Evolutionary conservation across 2,797 vertebrate species (phyloP).

Genomic region (Scolopax rusticola): DNA sequence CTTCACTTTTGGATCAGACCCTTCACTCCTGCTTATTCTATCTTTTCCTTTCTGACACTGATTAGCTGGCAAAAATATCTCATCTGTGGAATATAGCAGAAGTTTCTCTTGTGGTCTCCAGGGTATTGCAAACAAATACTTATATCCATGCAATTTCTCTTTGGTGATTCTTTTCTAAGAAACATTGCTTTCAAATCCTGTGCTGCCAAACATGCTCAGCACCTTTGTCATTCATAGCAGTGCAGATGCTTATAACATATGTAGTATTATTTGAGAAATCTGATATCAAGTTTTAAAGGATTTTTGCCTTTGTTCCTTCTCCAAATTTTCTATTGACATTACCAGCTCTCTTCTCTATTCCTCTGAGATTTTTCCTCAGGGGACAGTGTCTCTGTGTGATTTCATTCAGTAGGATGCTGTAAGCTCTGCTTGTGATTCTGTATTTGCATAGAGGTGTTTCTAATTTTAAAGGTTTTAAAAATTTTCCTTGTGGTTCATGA

Average conservation of each 20-base stretch:
- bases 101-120: background rate
- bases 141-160: background rate
- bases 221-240: background rate
- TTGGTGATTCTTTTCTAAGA: background rate
- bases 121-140: background rate
- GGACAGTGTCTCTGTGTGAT: background rate
- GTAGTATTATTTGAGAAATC: background rate
- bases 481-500: background rate
- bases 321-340: background rate
- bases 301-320: background rate
- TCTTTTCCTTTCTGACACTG: constrained; percentile 31
- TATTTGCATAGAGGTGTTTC: background rate
- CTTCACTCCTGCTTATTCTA: constrained; percentile 6
- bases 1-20: constrained; percentile 9
- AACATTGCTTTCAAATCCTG: background rate
- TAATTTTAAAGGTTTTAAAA: background rate
- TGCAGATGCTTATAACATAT: background rate
- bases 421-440: background rate
- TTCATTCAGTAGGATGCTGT: background rate
- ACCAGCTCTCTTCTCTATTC: background rate
- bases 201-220: background rate
- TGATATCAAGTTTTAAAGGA: background rate
- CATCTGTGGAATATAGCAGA: background rate
- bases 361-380: background rate
- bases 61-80: background rate